Conservation (phyloP, 1,140 invertebrate genomes). For the Ylistrum balloti region DNA sequence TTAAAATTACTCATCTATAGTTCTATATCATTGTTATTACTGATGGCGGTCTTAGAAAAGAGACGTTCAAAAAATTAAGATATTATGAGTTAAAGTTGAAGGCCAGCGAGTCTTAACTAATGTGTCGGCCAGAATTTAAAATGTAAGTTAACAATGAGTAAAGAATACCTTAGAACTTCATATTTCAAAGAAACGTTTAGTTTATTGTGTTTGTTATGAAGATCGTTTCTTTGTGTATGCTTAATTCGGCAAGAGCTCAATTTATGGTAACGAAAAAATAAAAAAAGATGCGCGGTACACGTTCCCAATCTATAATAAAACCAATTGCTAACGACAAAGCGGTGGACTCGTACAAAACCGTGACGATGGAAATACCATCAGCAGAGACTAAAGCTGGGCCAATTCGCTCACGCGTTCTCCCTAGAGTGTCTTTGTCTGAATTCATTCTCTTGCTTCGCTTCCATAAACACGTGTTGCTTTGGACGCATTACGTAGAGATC, state of each 20-base stretch:
- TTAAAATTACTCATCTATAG: too few relatives aligned
- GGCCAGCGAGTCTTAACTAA: too few relatives aligned
- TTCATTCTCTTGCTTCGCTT: background rate
- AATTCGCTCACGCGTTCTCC: background rate
- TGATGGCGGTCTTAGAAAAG: too few relatives aligned
- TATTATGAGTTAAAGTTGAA: too few relatives aligned
- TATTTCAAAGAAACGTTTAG: too few relatives aligned
- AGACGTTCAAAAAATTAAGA: too few relatives aligned
- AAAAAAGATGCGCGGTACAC: background rate
- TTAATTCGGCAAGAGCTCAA: background rate
- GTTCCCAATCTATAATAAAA: background rate
- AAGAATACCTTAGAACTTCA: too few relatives aligned
- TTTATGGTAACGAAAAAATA: background rate
- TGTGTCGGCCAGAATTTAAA: too few relatives aligned
- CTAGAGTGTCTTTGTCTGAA: conserved; percentile 31
- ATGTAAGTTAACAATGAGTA: too few relatives aligned
- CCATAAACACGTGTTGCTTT: conserved; percentile 4
- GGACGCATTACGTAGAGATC: background rate
- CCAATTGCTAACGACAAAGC: background rate
- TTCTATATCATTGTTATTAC: too few relatives aligned
- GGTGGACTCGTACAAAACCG: background rate
- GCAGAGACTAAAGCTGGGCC: background rate
- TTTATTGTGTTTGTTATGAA: too few relatives aligned
- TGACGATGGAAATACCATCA: background rate
- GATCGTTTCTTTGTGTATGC: too few relatives aligned